Evolutionary conservation across 1,140 invertebrate species (phyloP), one percentile per base, ranked within the genome.

Genomic region (Lasaia peninsularis): DNA sequence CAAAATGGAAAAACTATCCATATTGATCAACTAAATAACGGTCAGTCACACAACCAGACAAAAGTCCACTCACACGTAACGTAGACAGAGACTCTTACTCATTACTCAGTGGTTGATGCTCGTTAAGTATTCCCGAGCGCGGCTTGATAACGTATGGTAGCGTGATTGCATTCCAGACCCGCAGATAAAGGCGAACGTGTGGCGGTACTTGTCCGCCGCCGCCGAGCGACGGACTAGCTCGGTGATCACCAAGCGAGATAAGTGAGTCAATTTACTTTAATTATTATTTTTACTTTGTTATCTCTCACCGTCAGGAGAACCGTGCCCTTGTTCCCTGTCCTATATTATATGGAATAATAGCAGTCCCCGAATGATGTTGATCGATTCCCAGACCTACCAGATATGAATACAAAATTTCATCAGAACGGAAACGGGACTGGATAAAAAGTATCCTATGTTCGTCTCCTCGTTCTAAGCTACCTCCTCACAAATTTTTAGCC

Each of bases 111-210:
- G 20, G 10, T 48, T 44, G 18, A 11, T 48, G 20, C 18, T 10
- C 20, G 20, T 48, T 48, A 11, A 11, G 40, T 48, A 48, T 48
- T 21, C 8, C n/a, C 11, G 40, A 48, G 20, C 40, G 18, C 14
- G 24, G 28, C 31, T 24, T 56, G 56, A 62, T 62, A 66, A 62
- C 52, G 58, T 49, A 50, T 63, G 52, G 71, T 65, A 63, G 51
- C 52, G 33, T 65, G 59, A 56, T 58, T 44, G 50, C 69, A 64
- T 85, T 85, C 50, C 85, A 97, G 96, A 97, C 93, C 95, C 95
- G 53, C 92, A 93, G 71, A 93, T 96, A 75, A 96, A 96, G 89
- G 94, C 94, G 52, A 93, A 93, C 71, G 94, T 97, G 55, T 91
- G 93, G 65, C 92, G 94, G 58, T 93, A 95, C 75, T 80, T 96